These are phyloP conservation scores for Diadophis punctatus DNA, from an alignment of 2,113 vertebrate species.

Conservation along the genomic window DNA sequence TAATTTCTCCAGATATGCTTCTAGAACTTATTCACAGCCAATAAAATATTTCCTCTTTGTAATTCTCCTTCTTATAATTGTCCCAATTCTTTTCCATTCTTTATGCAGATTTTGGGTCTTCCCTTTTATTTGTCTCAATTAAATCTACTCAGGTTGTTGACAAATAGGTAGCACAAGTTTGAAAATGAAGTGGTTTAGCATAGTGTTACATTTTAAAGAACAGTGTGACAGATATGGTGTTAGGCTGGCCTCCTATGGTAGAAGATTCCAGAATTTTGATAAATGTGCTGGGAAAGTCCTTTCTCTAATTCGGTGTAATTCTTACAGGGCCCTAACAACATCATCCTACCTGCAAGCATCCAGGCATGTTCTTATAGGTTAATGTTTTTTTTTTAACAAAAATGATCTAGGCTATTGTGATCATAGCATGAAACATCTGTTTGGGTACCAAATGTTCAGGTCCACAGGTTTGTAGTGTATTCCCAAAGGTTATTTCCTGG, in stretches of 20 bases:
- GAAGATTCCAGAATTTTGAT: neutral
- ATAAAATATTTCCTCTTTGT: neutral
- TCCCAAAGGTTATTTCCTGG: neutral
- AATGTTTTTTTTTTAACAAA: neutral
- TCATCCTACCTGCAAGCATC: neutral
- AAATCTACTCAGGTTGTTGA: neutral
- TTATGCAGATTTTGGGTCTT: neutral
- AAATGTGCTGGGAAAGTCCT: neutral
- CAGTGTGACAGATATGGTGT: neutral
- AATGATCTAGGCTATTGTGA: neutral
- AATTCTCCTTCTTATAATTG: neutral
- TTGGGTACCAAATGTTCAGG: neutral
- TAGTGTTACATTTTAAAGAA: neutral
- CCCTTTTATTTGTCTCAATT: neutral
- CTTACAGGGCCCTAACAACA: neutral
- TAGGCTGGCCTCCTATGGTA: neutral
- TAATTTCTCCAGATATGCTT: neutral
- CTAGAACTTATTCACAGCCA: neutral
- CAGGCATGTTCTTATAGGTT: neutral
- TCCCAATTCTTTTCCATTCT: neutral
- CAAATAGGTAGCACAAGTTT: neutral
- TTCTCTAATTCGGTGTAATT: neutral
- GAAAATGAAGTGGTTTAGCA: neutral
- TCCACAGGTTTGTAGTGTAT: neutral
- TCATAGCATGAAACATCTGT: neutral